phyloP scores from a whole-genome alignment of 2,797 vertebrate genomes.

The Crocidura indochinensis region DNA sequence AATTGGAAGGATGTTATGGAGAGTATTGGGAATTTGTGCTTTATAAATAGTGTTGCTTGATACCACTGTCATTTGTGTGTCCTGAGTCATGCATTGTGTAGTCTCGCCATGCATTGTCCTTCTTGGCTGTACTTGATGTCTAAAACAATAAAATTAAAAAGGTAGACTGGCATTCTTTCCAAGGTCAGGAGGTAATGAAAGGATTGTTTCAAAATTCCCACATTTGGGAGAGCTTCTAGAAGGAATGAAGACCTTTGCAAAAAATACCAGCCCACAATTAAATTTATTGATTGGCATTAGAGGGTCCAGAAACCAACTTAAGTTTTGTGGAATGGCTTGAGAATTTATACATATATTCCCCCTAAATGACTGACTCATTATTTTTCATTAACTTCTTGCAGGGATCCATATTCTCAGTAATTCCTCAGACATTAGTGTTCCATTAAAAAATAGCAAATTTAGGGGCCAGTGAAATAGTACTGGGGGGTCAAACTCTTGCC shows the following conservation, averaged over 20 bases:
- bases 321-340: background rate
- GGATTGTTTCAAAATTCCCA: background rate
- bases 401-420: background rate
- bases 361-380: background rate
- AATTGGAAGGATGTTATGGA: background rate
- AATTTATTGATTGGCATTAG: background rate
- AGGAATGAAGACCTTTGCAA: background rate
- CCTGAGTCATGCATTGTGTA: background rate
- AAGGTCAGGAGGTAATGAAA: background rate
- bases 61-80: background rate
- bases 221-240: background rate
- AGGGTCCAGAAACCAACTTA: background rate
- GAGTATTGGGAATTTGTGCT: background rate
- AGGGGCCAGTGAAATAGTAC: no score
- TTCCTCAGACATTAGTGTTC: no score
- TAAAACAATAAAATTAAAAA: conserved; percentile 24
- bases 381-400: background rate
- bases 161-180: background rate
- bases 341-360: background rate
- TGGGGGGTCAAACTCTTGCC: no score
- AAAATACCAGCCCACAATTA: background rate
- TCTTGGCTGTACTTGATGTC: background rate
- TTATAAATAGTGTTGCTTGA: background rate
- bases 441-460: no score
- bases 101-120: no score